These are phyloP conservation scores for Ginglymostoma cirratum DNA, from an alignment of 2,113 vertebrate species.

Conservation along the genomic window DNA sequence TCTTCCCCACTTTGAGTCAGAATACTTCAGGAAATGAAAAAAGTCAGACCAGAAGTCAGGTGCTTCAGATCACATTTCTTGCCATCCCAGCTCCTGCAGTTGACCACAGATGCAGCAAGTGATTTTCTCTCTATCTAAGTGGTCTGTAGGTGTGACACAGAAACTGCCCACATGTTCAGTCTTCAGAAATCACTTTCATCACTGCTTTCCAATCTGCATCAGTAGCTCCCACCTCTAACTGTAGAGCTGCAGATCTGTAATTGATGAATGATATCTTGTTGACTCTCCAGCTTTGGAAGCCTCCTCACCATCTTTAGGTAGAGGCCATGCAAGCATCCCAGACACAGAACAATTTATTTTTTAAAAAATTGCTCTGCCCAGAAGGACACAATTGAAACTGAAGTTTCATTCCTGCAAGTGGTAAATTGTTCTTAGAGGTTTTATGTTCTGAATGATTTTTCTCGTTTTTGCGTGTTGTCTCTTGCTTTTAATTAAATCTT, in stretches of 20 bases:
- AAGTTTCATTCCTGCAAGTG: not conserved
- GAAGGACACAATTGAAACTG: not conserved
- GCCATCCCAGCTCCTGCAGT: no score
- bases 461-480: no score
- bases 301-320: not conserved
- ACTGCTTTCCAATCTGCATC: not conserved
- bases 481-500: not conserved
- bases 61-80: not conserved
- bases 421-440: not conserved
- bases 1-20: not conserved
- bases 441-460: not conserved
- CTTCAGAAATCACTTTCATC: not conserved
- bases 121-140: no score
- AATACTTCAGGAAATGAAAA: not conserved
- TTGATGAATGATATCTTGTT: not conserved
- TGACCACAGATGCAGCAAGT: no score
- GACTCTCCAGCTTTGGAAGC: no score
- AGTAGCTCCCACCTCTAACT: not conserved
- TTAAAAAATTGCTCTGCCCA: not conserved
- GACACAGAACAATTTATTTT: not conserved
- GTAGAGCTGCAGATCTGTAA: not conserved
- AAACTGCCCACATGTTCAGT: not conserved
- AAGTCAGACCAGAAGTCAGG: not conserved
- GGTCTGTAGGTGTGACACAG: not conserved
- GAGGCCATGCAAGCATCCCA: not conserved